Base-by-base conservation (phyloP, 2,797 vertebrate species). In the Cyprinella venusta region DNA sequence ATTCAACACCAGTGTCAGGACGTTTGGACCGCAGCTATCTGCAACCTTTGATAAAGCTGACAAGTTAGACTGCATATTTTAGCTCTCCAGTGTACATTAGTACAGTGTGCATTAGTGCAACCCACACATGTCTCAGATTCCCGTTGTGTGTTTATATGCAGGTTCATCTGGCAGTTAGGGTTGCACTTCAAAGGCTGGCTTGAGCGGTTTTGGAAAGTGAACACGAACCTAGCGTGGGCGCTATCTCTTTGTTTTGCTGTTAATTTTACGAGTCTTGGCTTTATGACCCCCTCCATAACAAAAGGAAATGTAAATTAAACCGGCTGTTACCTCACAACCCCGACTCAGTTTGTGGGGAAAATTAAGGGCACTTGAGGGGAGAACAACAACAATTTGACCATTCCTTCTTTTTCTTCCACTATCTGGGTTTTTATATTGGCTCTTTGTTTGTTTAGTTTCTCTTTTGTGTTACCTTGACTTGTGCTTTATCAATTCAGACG, bases 211-310 rank as follows among this genome's bases (percentile, higher is more conserved):
- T 81, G 85, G 82, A 88, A 85, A 80, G 84, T 82, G 70, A 84
- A 84, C 85, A 83, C 83, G 79, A 80, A 59, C 83, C 79, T 69
- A 33, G 38, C 13, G 16, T 88, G 59, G 78, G 72, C 16, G 21
- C 68, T 80, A 30, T 59, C 52, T 85, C 50, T 76, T 36, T 69
- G 81, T 77, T 88, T 89, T 86, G 80, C 81, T 86, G 88, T 90
- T 90, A 82, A 90, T 91, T 92, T 92, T 90, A 91, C 71, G 50
- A 92, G 87, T 83, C 85, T 83, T 82, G 69, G 83, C 90, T 85
- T 92, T 84, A 74, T 84, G 45, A 77, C 79, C 76, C 54, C 16
- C 75, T 87, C 80, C 83, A 61, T 88, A 85, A 91, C 85, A 81
- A 19, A 4, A 84, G 83, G 88, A 90, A 88, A 89, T 88, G 87